These are phyloP conservation scores for Phaethornis superciliosus DNA, from an alignment of 2,113 vertebrate genomes.

Conservation along the genomic window DNA sequence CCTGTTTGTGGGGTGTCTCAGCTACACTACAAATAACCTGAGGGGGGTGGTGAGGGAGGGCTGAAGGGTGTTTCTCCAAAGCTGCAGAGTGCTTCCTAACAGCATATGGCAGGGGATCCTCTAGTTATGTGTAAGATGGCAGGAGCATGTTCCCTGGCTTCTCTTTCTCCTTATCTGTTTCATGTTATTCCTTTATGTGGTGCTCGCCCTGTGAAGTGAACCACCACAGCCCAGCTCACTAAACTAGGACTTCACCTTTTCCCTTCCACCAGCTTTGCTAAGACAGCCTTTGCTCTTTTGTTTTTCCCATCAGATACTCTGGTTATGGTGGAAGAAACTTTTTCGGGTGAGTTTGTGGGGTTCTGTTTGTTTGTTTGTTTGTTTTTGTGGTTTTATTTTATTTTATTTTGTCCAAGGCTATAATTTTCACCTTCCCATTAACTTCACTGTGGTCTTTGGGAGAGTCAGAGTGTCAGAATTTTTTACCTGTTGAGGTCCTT, in stretches of 20 bases:
- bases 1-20: neutral
- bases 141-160: neutral
- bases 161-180: neutral
- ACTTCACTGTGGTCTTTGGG: neutral
- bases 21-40: neutral
- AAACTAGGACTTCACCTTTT: neutral
- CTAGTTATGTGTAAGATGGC: neutral
- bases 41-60: fast-evolving
- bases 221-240: neutral
- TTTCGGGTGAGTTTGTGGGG: neutral
- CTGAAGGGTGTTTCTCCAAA: neutral
- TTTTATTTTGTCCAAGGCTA: neutral
- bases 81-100: neutral
- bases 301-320: neutral
- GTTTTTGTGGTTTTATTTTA: neutral
- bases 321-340: neutral
- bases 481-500: neutral
- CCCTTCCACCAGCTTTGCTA: neutral
- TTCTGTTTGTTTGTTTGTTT: too few relatives aligned
- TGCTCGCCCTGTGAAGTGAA: neutral
- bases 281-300: neutral
- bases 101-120: neutral
- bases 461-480: neutral
- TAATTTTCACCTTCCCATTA: neutral
- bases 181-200: neutral